phyloP scores from a whole-genome alignment of 1,140 invertebrate genomes.

The Cecropterus lyciades region DNA sequence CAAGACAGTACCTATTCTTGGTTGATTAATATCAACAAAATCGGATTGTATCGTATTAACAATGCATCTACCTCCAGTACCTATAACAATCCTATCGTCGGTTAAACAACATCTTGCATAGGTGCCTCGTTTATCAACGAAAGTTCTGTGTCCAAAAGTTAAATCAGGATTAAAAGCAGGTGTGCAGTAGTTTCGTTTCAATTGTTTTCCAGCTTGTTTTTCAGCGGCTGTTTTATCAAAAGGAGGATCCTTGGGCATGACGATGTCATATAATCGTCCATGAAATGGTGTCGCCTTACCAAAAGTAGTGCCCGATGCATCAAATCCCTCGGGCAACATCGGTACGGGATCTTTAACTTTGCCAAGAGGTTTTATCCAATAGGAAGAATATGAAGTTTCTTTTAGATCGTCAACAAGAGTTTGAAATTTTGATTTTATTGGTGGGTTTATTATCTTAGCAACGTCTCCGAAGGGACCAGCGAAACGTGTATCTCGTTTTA shows the following conservation, averaged over 20 bases:
- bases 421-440: conserved; percentile 79
- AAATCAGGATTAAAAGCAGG: conserved; percentile 58
- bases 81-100: conserved; percentile 69
- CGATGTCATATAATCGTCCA: conserved; percentile 64
- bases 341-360: conserved; percentile 71
- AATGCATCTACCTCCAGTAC: conserved; percentile 52
- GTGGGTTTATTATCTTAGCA: conserved; percentile 66
- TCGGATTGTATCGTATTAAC: conserved; percentile 73
- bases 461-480: conserved; percentile 59
- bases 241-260: conserved; percentile 66
- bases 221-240: conserved; percentile 64
- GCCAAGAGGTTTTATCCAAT: conserved; percentile 81
- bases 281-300: conserved; percentile 67
- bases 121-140: conserved; percentile 76
- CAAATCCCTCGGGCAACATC: conserved; percentile 80
- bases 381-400: conserved; percentile 80
- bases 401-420: conserved; percentile 80
- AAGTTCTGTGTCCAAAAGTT: conserved; percentile 76
- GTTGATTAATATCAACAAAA: conserved; percentile 60
- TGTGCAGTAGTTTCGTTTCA: conserved; percentile 68
- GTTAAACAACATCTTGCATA: conserved; percentile 75
- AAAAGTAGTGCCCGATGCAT: conserved; percentile 72
- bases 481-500: conserved; percentile 56
- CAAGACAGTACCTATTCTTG: conserved; percentile 68
- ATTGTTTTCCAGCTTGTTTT: conserved; percentile 72